Base-by-base conservation (phyloP, 2,797 vertebrate genomes). In the Chiloscyllium punctatum region DNA sequence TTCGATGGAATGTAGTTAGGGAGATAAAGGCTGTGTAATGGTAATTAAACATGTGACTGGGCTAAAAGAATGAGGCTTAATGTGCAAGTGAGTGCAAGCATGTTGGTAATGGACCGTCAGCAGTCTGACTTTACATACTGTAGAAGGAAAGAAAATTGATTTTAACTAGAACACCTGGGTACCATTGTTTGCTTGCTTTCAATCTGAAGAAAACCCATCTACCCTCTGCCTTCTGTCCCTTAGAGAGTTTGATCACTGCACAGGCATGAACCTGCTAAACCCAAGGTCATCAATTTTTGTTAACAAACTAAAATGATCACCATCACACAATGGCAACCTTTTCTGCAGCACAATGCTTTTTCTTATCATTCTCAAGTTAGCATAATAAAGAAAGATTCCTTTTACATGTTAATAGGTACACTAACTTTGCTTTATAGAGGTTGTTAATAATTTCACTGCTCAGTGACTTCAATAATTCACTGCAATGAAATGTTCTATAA, bases 361-460 rank as follows among this genome's bases (percentile, higher is more conserved):
- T 51, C 33, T 72, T 69, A 62, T 74, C 48, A 74, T 72, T 95
- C 94, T 53, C 71, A 77, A 95, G 74, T 95, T 95, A 72, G 25
- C 94, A 95, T 72, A 51, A 95, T 57, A 95, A 95, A 30, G 25
- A 33, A 94, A 74, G 94, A 33, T 18, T 30, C 94, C 94, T 95
- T 53, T 77, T n/a, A 95, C 69, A 74, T 95, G 94, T 77, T 95
- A 95, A 95, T 74, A 94, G 57, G 57, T 95, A 74, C 48, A 77
- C 71, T 77, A 95, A 95, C 94, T 77, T 74, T 95, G 18, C 71
- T 77, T 77, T 57, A 30, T 15, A 77, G 48, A 53, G 25, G 30
- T 74, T 94, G 71, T 74, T 95, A 74, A 95, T 95, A 95, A 95
- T 95, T 95, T 95, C 94, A 72, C 94, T 95, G 94, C 48, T 95